Evolutionary conservation across 2,113 vertebrate genomes (phyloP).

Genomic region (Syrmaticus mikado): DNA sequence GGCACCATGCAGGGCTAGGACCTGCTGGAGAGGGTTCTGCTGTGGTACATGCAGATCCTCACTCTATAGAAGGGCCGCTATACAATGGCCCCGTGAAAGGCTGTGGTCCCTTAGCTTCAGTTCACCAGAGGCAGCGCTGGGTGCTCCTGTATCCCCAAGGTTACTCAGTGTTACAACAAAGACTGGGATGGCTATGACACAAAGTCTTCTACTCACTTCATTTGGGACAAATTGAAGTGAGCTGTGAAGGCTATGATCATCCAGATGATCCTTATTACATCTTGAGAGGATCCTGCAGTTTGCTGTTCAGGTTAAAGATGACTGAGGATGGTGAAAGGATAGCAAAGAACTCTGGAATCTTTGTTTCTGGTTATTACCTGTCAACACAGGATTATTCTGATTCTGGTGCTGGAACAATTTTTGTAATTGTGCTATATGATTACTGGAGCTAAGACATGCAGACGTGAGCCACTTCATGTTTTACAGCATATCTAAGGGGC

Average conservation of each 20-base stretch:
- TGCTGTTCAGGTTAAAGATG: constrained; percentile 90
- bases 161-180: too few species aligned
- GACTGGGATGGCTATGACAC: too few species aligned
- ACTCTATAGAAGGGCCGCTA: too few species aligned
- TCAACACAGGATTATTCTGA: constrained; percentile 65
- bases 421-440: constrained; percentile 22
- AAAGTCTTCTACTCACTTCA: constrained; percentile 56
- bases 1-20: too few species aligned
- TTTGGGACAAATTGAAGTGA: constrained; percentile 90
- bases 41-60: too few species aligned
- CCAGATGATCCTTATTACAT: constrained; percentile 85
- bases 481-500: not conserved
- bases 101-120: too few species aligned
- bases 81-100: too few species aligned
- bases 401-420: constrained; percentile 67
- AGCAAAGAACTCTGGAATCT: constrained; percentile 50
- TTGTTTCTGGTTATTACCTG: constrained; percentile 71
- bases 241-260: constrained; percentile 92
- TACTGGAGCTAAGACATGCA: not conserved
- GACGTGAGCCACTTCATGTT: not conserved
- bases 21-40: too few species aligned
- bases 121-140: too few species aligned
- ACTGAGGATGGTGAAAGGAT: constrained; percentile 80
- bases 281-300: constrained; percentile 90
- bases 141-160: too few species aligned